phyloP scores from a whole-genome alignment of 2,888 invertebrate species.

The Cyclophora albipunctata region DNA sequence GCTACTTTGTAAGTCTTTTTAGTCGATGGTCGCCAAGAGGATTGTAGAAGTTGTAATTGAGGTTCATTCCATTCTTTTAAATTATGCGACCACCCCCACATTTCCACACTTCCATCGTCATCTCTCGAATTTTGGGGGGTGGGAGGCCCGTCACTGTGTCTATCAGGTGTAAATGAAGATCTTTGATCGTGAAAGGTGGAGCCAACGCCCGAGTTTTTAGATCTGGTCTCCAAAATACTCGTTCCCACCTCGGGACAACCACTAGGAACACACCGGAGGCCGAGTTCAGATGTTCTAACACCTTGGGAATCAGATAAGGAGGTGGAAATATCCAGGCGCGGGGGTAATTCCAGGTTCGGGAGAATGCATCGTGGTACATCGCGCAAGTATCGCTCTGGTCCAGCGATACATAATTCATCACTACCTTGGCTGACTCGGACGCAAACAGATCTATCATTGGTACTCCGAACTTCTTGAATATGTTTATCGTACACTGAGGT shows the following conservation, averaged over 20 bases:
- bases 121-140: slow-evolving; percentile 10
- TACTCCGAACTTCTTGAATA: slow-evolving; percentile 2
- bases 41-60: slow-evolving; percentile 8
- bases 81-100: slow-evolving; percentile 21
- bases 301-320: slow-evolving; percentile 15
- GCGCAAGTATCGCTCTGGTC: slow-evolving; percentile 15
- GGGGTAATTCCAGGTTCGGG: slow-evolving; percentile 11
- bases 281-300: slow-evolving; percentile 15
- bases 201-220: slow-evolving; percentile 21
- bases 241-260: slow-evolving; percentile 24
- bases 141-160: slow-evolving; percentile 17
- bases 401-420: slow-evolving; percentile 11
- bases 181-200: slow-evolving; percentile 11
- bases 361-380: slow-evolving; percentile 17
- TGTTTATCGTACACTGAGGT: neutral
- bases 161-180: slow-evolving; percentile 10
- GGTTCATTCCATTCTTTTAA: slow-evolving; percentile 10
- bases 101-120: slow-evolving; percentile 21
- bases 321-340: slow-evolving; percentile 24
- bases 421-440: slow-evolving; percentile 17
- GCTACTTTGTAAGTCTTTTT: slow-evolving; percentile 15
- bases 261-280: slow-evolving; percentile 19
- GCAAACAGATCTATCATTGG: slow-evolving; percentile 22
- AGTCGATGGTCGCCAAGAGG: slow-evolving; percentile 15
- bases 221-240: slow-evolving; percentile 30